A percentile compares a stretch with the other conserved stretches of the same genome.
Evolutionary conservation across 2,888 invertebrate species (phyloP).

Genomic region (Sesamia inferens): DNA sequence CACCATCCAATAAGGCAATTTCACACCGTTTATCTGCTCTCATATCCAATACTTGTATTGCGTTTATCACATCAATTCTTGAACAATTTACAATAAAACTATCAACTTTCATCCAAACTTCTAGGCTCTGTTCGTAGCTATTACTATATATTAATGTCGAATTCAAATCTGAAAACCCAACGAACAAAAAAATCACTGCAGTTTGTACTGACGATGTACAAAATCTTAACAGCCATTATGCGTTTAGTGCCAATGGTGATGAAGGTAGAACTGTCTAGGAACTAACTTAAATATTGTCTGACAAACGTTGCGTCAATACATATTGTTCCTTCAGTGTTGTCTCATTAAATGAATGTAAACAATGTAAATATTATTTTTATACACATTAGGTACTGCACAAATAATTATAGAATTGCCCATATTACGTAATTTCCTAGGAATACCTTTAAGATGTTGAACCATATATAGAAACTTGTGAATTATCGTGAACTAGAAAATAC

Average conservation of each 20-base stretch:
- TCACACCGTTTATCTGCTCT: slow-evolving; percentile 80
- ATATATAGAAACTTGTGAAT: slow-evolving; percentile 42
- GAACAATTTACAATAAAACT: slow-evolving; percentile 78
- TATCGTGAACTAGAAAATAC: slow-evolving; percentile 47
- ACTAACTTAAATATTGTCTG: slow-evolving; percentile 5
- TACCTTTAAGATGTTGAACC: slow-evolving; percentile 34
- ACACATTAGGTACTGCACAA: slow-evolving; percentile 1
- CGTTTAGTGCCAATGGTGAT: slow-evolving; percentile 21
- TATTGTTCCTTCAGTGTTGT: slow-evolving; percentile 14
- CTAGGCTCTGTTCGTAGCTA: slow-evolving; percentile 82
- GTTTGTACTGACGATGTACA: slow-evolving; percentile 21
- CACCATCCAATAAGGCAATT: slow-evolving; percentile 77
- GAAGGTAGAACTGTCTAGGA: slow-evolving; percentile 29
- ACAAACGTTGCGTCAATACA: slow-evolving; percentile 8
- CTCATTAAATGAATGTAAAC: slow-evolving; percentile 24
- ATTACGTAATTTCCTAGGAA: slow-evolving; percentile 48
- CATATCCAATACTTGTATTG: slow-evolving; percentile 78
- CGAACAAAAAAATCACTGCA: slow-evolving; percentile 63
- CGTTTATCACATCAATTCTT: slow-evolving; percentile 78
- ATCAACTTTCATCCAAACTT: slow-evolving; percentile 79
- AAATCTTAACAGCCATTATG: slow-evolving; percentile 34
- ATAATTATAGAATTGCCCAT: slow-evolving; percentile 6
- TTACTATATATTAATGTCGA: slow-evolving; percentile 80
- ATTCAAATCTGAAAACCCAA: slow-evolving; percentile 77
- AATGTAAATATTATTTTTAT: slow-evolving; percentile 43